Evolutionary conservation across 2,888 invertebrate genomes (phyloP), one percentile per base, ranked within the genome.

Genomic region (Pristionchus maxplancki): DNA sequence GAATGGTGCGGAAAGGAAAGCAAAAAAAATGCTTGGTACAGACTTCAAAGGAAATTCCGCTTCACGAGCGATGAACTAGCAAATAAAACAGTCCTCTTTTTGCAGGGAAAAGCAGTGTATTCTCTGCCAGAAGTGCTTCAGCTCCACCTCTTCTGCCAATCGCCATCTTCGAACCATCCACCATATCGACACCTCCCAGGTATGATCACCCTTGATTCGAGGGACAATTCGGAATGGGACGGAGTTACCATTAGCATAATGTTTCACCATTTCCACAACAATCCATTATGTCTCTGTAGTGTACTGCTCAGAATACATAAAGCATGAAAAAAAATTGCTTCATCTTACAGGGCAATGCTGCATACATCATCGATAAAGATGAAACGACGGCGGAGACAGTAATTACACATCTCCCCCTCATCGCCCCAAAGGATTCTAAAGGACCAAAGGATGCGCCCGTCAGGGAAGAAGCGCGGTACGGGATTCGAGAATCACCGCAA

Each of bases 31-130:
- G 44, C 44, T n/a, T n/a, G n/a, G n/a, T n/a, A n/a, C n/a, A n/a
- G n/a, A n/a, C n/a, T n/a, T n/a, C n/a, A n/a, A n/a, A n/a, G n/a
- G n/a, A n/a, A n/a, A n/a, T n/a, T n/a, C n/a, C n/a, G n/a, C n/a
- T n/a, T n/a, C n/a, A n/a, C n/a, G n/a, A n/a, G n/a, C n/a, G n/a
- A n/a, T n/a, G n/a, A n/a, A n/a, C n/a, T n/a, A n/a, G n/a, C n/a
- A n/a, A n/a, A n/a, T n/a, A n/a, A n/a, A n/a, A n/a, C n/a, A n/a
- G n/a, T n/a, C n/a, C n/a, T n/a, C n/a, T n/a, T 11, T 44, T 67
- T 67, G 15, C 67, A 31, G 78, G n/a, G 78, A 78, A 44, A 78
- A 78, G 28, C 78, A 48, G 13, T 78, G 78, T 6, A 48, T 48
- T 6, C 24, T 78, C n/a, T 78, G 78, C 28, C 44, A n/a, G 1